Percentiles rank a stretch among this genome's conserved stretches.
Conservation (phyloP, 2,797 vertebrate genomes). For the Echiichthys vipera region DNA sequence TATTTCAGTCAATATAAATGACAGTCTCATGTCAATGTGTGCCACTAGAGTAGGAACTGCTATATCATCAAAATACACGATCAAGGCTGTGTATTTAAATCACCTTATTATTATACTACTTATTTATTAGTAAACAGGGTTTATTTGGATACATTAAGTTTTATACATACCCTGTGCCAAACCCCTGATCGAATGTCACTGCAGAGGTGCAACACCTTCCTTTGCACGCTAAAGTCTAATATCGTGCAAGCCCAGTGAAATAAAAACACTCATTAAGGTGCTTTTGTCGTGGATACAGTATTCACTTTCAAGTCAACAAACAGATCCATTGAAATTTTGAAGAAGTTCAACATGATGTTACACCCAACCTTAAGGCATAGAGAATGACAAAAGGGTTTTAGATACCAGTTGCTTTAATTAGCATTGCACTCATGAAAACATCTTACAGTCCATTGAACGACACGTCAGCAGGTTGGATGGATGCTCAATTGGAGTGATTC, state of each 20-base stretch:
- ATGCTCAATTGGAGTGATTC: background rate
- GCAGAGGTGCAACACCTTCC: slow-evolving; percentile 30
- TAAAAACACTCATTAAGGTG: slow-evolving; percentile 13
- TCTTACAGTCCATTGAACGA: slow-evolving; percentile 8
- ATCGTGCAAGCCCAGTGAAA: slow-evolving; percentile 1
- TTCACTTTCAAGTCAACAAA: slow-evolving; percentile 47
- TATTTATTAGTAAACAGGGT: too few relatives aligned
- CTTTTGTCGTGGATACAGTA: slow-evolving; percentile 42
- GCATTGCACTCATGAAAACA: slow-evolving; percentile 30
- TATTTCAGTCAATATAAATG: background rate
- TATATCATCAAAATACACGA: background rate
- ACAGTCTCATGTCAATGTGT: background rate
- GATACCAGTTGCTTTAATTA: slow-evolving; percentile 58
- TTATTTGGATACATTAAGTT: too few relatives aligned
- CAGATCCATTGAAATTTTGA: slow-evolving; percentile 38
- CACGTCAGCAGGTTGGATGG: background rate
- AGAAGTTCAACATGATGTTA: slow-evolving; percentile 29
- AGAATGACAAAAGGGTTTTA: slow-evolving; percentile 32
- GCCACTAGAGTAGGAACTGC: background rate
- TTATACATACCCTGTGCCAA: slow-evolving; percentile 7
- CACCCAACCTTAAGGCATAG: slow-evolving; percentile 47
- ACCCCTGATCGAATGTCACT: slow-evolving; percentile 29
- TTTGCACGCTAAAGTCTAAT: slow-evolving; percentile 20
- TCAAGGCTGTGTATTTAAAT: too few relatives aligned
- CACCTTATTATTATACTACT: too few relatives aligned